phyloP scores from a whole-genome alignment of 2,113 vertebrate genomes.

The Pachypanchax playfairii region DNA sequence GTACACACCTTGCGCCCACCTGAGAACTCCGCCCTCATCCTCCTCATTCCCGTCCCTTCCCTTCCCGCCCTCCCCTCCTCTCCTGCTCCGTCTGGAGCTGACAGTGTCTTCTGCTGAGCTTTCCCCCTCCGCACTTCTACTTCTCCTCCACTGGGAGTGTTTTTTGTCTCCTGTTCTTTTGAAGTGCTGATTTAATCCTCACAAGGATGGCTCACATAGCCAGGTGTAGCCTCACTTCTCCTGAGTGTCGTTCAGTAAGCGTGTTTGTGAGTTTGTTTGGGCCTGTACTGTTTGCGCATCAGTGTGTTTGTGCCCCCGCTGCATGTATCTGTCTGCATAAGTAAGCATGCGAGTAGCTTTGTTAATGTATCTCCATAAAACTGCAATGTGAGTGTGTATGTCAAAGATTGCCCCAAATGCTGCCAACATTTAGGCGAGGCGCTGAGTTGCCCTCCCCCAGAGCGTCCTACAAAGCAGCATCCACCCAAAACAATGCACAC shows the following conservation, averaged over 20 bases:
- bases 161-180: conserved; percentile 79
- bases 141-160: conserved; percentile 74
- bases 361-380: conserved; percentile 47
- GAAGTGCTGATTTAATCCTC: conserved; percentile 84
- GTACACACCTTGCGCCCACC: conserved; percentile 57
- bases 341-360: conserved; percentile 49
- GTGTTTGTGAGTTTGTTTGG: conserved; percentile 39
- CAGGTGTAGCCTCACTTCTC: conserved; percentile 73
- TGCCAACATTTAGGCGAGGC: conserved; percentile 55
- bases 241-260: conserved; percentile 53
- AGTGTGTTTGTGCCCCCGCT: conserved; percentile 25
- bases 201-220: conserved; percentile 69
- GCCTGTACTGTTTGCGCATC: conserved; percentile 33
- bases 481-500: conserved; percentile 71
- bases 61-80: conserved; percentile 42
- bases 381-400: conserved; percentile 49
- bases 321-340: conserved; percentile 39
- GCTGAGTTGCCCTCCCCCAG: conserved; percentile 72
- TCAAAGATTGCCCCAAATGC: conserved; percentile 73
- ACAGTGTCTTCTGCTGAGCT: conserved; percentile 67
- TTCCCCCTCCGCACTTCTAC: conserved; percentile 69
- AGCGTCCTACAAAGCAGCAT: conserved; percentile 73
- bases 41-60: no score
- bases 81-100: conserved; percentile 64
- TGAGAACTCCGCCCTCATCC: conserved; percentile 66